Evolutionary conservation across 2,113 vertebrate genomes (phyloP).

Genomic region (Pomatorhinus ruficollis): DNA sequence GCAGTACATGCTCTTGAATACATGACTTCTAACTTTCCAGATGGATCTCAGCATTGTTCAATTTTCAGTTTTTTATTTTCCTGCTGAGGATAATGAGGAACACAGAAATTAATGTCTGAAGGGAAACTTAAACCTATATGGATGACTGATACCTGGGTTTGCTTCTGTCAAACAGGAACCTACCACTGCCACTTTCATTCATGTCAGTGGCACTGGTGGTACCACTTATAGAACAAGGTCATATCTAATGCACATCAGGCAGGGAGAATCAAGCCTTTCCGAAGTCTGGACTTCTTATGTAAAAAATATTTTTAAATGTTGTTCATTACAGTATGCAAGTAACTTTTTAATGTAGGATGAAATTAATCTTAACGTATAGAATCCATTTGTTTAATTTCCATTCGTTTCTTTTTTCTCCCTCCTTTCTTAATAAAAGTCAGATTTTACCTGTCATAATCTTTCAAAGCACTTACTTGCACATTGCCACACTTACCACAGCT

Average conservation of each 20-base stretch:
- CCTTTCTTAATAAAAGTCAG: slow-evolving; percentile 40
- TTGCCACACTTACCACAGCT: background rate
- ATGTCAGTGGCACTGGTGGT: background rate
- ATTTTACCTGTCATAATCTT: slow-evolving; percentile 38
- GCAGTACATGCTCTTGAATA: background rate
- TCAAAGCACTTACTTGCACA: background rate
- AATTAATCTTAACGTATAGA: background rate
- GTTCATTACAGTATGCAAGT: background rate
- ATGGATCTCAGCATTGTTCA: background rate
- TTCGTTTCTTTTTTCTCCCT: background rate
- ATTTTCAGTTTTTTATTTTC: background rate
- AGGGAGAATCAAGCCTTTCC: background rate
- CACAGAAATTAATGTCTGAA: background rate
- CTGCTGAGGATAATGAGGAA: background rate
- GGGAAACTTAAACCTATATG: background rate
- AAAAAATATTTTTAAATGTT: background rate
- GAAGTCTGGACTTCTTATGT: background rate
- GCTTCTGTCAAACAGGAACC: background rate
- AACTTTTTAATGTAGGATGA: background rate
- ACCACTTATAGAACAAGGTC: background rate
- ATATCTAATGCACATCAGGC: background rate
- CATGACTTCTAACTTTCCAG: background rate
- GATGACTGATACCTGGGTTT: background rate
- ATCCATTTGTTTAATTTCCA: background rate
- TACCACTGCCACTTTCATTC: background rate